Evolutionary conservation across 1,140 invertebrate species (phyloP).

Genomic region (Nephila pilipes): DNA sequence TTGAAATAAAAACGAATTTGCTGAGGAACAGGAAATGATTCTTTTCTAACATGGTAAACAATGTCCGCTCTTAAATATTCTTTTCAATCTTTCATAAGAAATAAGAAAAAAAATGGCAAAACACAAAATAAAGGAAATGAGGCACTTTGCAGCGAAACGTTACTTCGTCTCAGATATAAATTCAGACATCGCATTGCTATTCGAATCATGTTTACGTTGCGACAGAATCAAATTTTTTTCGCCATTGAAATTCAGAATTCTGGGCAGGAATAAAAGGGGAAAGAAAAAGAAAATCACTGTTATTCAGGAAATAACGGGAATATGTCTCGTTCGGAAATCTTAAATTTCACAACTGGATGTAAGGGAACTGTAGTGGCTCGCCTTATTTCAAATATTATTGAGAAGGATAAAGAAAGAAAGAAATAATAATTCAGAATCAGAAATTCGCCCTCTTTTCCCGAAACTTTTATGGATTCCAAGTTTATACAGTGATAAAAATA

Average conservation of each 20-base stretch:
- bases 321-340: slow-evolving; percentile 54
- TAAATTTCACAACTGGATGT: slow-evolving; percentile 19
- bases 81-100: neutral
- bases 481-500: slow-evolving; percentile 39
- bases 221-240: slow-evolving; percentile 27
- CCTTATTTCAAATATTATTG: slow-evolving; percentile 36
- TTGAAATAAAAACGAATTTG: neutral
- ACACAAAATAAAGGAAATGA: neutral
- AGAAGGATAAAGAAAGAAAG: neutral
- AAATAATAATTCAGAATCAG: neutral
- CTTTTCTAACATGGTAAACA: neutral
- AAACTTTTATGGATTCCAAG: slow-evolving; percentile 10
- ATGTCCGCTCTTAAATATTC: slow-evolving; percentile 10
- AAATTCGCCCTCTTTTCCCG: neutral
- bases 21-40: neutral
- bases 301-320: slow-evolving; percentile 57
- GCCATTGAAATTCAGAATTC: slow-evolving; percentile 47
- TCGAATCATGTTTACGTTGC: slow-evolving; percentile 51
- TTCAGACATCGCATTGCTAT: slow-evolving; percentile 51
- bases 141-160: slow-evolving; percentile 30
- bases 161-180: slow-evolving; percentile 44
- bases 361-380: neutral
- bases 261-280: neutral
- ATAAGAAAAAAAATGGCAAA: neutral
- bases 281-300: neutral